Conservation (phyloP, 2,888 invertebrate genomes). For the Priocnemis perturbator region DNA sequence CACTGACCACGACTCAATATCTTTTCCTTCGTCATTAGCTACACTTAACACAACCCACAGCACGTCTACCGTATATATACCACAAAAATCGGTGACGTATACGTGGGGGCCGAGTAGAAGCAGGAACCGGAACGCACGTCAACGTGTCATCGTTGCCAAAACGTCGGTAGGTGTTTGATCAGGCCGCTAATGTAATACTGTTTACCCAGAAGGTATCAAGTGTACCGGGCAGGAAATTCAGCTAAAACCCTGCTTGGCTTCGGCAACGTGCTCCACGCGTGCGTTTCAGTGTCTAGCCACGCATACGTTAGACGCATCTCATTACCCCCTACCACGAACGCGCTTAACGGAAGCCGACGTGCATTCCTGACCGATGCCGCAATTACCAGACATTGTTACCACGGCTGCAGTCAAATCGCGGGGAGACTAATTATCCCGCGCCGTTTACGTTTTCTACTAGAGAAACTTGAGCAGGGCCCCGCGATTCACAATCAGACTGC, state of each 20-base stretch:
- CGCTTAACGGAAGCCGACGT: no score
- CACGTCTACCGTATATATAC: not conserved
- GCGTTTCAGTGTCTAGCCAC: no score
- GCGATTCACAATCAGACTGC: no score
- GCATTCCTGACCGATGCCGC: no score
- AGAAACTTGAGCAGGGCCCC: constrained; percentile 20
- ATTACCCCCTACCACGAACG: no score
- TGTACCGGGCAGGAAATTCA: not conserved
- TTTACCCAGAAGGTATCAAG: constrained; percentile 63
- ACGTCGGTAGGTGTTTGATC: constrained; percentile 63
- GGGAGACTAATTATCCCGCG: constrained; percentile 13
- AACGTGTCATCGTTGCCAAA: constrained; percentile 47
- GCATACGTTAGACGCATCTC: no score
- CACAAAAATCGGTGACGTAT: constrained; percentile 30
- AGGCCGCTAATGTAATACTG: constrained; percentile 70
- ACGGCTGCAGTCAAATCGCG: not conserved
- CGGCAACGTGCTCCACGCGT: no score
- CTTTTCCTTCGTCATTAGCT: constrained; percentile 31
- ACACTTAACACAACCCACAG: constrained; percentile 26
- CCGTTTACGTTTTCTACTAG: not conserved
- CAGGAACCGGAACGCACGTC: constrained; percentile 54
- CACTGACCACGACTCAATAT: constrained; percentile 22
- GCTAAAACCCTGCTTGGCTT: no score
- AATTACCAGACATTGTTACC: no score
- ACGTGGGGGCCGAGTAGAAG: constrained; percentile 35